A percentile compares a stretch with the other conserved stretches of the same genome.
Conservation (phyloP, 2,797 vertebrate genomes). For the Mareca penelope region DNA sequence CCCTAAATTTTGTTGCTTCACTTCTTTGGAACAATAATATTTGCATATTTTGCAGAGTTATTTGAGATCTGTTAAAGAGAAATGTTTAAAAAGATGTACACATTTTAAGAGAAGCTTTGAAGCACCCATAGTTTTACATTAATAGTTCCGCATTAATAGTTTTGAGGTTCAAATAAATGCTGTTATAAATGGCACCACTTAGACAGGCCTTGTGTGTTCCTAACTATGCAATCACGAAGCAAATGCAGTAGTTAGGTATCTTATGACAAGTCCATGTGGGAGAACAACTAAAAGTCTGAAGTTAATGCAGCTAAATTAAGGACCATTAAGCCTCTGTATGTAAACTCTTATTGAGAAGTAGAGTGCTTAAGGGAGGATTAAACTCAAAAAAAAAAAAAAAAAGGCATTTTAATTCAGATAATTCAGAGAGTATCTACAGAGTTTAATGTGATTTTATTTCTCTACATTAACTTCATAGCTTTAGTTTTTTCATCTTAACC, state of each 20-base stretch:
- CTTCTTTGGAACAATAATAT: neutral
- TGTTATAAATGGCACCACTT: constrained; percentile 47
- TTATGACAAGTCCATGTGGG: constrained; percentile 9
- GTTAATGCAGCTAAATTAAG: constrained; percentile 57
- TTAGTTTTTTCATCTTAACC: constrained; percentile 24
- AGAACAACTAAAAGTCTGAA: constrained; percentile 31
- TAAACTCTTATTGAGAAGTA: constrained; percentile 12
- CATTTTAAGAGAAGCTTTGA: neutral
- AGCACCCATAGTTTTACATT: neutral
- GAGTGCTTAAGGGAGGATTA: constrained; percentile 12
- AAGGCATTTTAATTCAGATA: constrained; percentile 24
- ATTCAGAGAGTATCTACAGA: neutral
- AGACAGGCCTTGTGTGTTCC: neutral
- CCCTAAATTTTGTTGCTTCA: neutral
- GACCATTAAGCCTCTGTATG: constrained; percentile 34
- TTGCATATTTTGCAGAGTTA: neutral
- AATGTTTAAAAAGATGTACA: neutral
- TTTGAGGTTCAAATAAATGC: constrained; percentile 32
- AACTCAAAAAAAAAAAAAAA: constrained; percentile 23
- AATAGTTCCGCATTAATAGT: neutral
- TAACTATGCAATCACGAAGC: constrained; percentile 7
- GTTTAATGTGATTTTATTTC: constrained; percentile 42
- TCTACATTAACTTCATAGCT: constrained; percentile 23
- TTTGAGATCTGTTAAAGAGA: neutral
- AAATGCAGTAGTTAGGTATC: constrained; percentile 2